A percentile compares a stretch with the other conserved stretches of the same genome.
phyloP scores from a whole-genome alignment of 2,888 invertebrate genomes.

The Lepetodrilus schrolli region DNA sequence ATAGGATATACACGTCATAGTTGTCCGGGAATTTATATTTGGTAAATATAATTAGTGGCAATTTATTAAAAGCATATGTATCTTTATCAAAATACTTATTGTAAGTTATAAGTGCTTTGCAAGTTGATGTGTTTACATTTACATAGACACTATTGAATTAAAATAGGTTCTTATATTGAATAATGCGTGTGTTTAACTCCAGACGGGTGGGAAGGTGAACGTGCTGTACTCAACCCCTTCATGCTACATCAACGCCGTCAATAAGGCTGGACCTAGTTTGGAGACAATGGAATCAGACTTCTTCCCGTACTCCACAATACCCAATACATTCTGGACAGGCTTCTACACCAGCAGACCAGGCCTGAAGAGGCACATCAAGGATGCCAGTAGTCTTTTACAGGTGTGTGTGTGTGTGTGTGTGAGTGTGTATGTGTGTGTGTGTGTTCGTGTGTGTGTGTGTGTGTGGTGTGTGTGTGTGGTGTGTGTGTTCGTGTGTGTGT shows the following conservation, averaged over 20 bases:
- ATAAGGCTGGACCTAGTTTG: conserved; percentile 78
- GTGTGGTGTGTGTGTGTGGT: too few relatives aligned
- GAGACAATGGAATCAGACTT: conserved; percentile 11
- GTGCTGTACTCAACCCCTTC: conserved; percentile 80
- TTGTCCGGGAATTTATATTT: too few relatives aligned
- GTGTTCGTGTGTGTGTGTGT: too few relatives aligned
- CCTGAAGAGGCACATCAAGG: conserved; percentile 76
- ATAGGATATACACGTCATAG: too few relatives aligned
- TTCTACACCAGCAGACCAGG: conserved; percentile 77
- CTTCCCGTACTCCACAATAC: conserved; percentile 79
- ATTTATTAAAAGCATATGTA: too few relatives aligned
- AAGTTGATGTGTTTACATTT: too few relatives aligned
- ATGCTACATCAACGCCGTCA: conserved; percentile 76
- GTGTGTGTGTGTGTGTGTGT: conserved; percentile 48
- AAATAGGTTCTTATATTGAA: too few relatives aligned
- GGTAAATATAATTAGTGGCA: too few relatives aligned
- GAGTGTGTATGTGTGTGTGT: not conserved
- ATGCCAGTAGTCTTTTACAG: conserved; percentile 75
- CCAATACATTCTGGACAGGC: conserved; percentile 92
- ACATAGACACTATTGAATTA: too few relatives aligned
- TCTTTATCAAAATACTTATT: too few relatives aligned
- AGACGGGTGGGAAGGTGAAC: conserved; percentile 79
- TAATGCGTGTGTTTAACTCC: conserved; percentile 71
- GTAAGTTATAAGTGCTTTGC: too few relatives aligned
- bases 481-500: too few relatives aligned